A percentile compares a stretch with the other conserved stretches of the same genome.
These are phyloP conservation scores for Coranthus polyacanthus DNA, from an alignment of 2,797 vertebrate species.

Conservation along the genomic window DNA sequence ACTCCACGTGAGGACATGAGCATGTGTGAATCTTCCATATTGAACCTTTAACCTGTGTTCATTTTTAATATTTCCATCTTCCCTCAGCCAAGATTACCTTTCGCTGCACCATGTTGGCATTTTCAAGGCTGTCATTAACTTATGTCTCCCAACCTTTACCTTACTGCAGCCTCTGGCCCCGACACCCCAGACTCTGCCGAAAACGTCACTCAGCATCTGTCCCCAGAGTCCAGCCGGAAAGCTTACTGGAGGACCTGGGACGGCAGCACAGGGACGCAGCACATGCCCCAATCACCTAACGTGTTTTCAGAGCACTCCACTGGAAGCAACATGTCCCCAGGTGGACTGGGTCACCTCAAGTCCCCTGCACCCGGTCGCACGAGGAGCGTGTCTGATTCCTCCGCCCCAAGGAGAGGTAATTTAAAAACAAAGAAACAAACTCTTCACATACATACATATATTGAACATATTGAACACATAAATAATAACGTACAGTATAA, in stretches of 20 bases:
- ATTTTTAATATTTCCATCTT: conserved; percentile 50
- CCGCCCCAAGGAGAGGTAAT: conserved; percentile 93
- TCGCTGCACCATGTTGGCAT: conserved; percentile 38
- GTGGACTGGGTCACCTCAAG: conserved; percentile 89
- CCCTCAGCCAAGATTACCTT: conserved; percentile 38
- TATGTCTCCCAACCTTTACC: conserved; percentile 30
- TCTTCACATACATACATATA: not conserved
- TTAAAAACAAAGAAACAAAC: not conserved
- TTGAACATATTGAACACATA: too few relatives aligned
- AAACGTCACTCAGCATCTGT: conserved; percentile 92
- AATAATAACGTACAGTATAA: not conserved
- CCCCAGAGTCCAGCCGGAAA: conserved; percentile 95
- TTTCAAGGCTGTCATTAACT: conserved; percentile 37
- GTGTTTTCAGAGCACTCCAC: conserved; percentile 90
- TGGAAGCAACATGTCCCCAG: conserved; percentile 86
- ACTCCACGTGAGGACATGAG: too few relatives aligned
- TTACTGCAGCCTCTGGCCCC: conserved; percentile 90
- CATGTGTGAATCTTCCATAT: too few relatives aligned
- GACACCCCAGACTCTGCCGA: conserved; percentile 96
- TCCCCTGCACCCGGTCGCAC: conserved; percentile 93
- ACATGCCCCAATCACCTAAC: conserved; percentile 90
- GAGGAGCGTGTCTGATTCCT: conserved; percentile 95
- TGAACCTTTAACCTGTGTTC: conserved; percentile 8
- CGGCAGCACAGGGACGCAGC: conserved; percentile 80
- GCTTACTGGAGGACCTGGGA: conserved; percentile 97